These are phyloP conservation scores for Amazona finschi DNA, from an alignment of 2,797 vertebrate species.

Conservation along the genomic window DNA sequence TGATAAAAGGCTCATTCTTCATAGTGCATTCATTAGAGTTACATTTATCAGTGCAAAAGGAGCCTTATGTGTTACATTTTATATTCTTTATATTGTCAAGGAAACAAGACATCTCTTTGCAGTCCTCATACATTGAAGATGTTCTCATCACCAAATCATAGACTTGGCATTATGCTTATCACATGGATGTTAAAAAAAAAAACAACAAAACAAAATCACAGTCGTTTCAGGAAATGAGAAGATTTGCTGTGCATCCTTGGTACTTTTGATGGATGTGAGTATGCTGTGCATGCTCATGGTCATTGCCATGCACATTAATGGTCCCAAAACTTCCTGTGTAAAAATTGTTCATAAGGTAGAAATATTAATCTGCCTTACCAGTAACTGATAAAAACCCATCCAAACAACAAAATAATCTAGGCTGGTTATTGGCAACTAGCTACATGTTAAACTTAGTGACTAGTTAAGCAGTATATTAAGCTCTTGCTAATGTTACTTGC, in stretches of 20 bases:
- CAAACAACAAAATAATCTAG: not conserved
- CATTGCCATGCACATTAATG: not conserved
- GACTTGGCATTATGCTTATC: not conserved
- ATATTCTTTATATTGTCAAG: not conserved
- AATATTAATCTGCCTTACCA: not conserved
- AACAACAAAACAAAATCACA: too few species aligned
- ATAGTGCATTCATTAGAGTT: not conserved
- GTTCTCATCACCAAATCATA: not conserved
- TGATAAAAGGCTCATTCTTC: not conserved
- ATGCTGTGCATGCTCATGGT: not conserved
- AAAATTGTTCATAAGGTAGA: not conserved
- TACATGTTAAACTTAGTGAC: not conserved
- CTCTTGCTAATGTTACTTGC: not conserved
- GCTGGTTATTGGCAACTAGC: not conserved
- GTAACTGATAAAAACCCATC: not conserved
- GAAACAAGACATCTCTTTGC: not conserved
- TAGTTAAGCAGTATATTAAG: not conserved
- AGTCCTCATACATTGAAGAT: not conserved
- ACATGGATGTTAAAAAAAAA: not conserved
- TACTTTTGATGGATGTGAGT: not conserved
- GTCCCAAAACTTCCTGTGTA: not conserved
- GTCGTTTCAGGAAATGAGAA: not conserved
- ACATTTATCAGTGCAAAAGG: not conserved
- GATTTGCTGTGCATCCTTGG: not conserved
- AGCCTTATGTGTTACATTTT: not conserved